These are phyloP conservation scores for Tachystola acroxantha DNA, from an alignment of 2,888 invertebrate genomes.

Conservation along the genomic window DNA sequence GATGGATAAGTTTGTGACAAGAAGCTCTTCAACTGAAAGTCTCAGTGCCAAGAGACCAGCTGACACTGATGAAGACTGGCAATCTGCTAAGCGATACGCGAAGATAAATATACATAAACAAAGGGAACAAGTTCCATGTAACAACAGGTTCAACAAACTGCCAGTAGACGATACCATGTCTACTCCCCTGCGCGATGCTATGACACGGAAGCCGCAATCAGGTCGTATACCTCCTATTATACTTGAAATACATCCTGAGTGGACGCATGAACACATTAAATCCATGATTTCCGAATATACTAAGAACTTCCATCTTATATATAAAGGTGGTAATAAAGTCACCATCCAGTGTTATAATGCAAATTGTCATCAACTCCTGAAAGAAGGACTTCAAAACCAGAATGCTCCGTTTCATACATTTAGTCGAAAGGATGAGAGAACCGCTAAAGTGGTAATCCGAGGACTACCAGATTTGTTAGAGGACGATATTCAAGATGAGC, in stretches of 20 bases:
- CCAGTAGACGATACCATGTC: neutral
- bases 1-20: neutral
- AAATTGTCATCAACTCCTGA: neutral
- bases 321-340: neutral
- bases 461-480: neutral
- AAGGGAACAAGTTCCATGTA: neutral
- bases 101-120: neutral
- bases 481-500: neutral
- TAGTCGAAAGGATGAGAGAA: neutral
- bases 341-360: neutral
- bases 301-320: neutral
- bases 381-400: neutral
- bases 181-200: neutral
- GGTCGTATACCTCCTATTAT: neutral
- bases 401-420: neutral
- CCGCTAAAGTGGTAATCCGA: neutral
- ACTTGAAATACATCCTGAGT: neutral
- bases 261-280: neutral
- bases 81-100: neutral
- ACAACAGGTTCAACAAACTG: neutral
- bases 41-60: neutral
- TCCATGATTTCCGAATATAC: neutral
- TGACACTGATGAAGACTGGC: neutral
- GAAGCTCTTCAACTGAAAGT: neutral
- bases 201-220: neutral